phyloP scores from a whole-genome alignment of 2,113 vertebrate species.

The Cinclus mexicanus region DNA sequence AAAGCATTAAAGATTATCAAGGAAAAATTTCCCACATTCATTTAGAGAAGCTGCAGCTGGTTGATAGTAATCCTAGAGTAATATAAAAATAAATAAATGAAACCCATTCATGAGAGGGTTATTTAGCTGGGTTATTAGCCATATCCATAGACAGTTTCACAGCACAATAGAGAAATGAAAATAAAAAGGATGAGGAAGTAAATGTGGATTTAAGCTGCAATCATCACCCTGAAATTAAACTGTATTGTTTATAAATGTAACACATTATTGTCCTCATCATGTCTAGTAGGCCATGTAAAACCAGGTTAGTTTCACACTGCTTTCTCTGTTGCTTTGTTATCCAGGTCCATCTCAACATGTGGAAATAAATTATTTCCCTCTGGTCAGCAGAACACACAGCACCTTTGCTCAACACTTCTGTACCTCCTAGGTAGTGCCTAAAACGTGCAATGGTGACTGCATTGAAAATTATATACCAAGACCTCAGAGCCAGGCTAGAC shows the following conservation, averaged over 20 bases:
- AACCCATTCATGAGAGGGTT: conserved; percentile 82
- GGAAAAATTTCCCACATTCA: conserved; percentile 31
- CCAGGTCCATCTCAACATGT: not conserved
- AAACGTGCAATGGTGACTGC: not conserved
- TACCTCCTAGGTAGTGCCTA: not conserved
- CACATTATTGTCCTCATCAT: conserved; percentile 60
- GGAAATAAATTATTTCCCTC: conserved; percentile 10
- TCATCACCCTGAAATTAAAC: conserved; percentile 69
- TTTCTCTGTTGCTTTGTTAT: conserved; percentile 44
- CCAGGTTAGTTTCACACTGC: conserved; percentile 80
- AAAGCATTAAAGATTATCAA: conserved; percentile 2
- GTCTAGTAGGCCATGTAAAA: conserved; percentile 83
- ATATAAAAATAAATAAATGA: conserved; percentile 43
- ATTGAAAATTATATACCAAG: not conserved
- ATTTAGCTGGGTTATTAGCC: conserved; percentile 83
- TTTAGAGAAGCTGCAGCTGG: conserved; percentile 53
- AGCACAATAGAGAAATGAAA: conserved; percentile 79
- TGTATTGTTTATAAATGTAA: conserved; percentile 53
- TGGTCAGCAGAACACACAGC: conserved; percentile 24
- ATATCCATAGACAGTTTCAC: conserved; percentile 79
- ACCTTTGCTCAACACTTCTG: not conserved
- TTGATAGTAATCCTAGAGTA: conserved; percentile 61
- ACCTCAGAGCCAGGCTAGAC: not conserved
- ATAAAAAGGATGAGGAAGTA: conserved; percentile 76
- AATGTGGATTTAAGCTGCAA: conserved; percentile 71